Conservation (phyloP, 2,888 invertebrate genomes). For the Pristionchus maxplancki region DNA sequence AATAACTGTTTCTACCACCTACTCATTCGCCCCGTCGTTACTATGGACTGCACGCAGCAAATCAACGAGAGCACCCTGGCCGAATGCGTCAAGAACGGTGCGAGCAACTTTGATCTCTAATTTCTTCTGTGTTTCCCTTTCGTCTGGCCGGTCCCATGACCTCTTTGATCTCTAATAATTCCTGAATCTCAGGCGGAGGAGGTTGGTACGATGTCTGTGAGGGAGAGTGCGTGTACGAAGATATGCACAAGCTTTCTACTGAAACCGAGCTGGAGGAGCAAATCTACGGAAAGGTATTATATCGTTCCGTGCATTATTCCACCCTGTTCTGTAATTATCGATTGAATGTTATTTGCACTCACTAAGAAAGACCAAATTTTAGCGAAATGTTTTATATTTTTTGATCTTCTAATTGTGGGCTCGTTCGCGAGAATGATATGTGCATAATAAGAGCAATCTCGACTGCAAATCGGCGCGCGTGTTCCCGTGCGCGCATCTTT, state of each 20-base stretch:
- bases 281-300: conserved; percentile 64
- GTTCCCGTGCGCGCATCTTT: neutral
- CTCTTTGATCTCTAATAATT: neutral
- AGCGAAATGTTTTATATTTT: neutral
- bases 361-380: no score
- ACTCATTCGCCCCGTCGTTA: neutral
- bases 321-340: no score
- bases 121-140: no score
- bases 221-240: conserved; percentile 19
- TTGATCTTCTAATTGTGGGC: neutral
- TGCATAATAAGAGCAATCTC: neutral
- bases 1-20: neutral
- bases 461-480: neutral
- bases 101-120: neutral
- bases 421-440: neutral
- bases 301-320: no score
- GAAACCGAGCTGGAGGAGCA: conserved; percentile 59
- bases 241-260: conserved; percentile 56
- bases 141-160: no score
- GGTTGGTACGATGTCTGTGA: conserved; percentile 61
- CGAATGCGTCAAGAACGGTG: neutral
- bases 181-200: conserved; percentile 19
- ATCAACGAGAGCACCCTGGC: neutral
- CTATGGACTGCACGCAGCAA: neutral
- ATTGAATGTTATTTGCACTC: no score